Conservation (phyloP, 2,113 vertebrate species). For the Lophotis ruficrista region DNA sequence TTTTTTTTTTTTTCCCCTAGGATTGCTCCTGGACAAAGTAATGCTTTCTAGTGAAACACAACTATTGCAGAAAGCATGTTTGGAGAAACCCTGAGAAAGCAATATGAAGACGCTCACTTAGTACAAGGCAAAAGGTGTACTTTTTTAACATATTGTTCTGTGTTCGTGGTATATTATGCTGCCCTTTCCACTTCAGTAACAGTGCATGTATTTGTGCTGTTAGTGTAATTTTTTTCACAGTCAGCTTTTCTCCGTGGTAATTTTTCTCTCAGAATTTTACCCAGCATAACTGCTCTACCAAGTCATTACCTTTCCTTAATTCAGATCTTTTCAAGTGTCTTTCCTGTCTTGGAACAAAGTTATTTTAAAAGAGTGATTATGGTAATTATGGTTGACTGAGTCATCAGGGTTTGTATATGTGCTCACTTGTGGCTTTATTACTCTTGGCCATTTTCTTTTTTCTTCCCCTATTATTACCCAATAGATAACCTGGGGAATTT, state of each 20-base stretch:
- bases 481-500: neutral
- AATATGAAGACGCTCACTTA: neutral
- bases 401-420: neutral
- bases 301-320: neutral
- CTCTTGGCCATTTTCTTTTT: neutral
- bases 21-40: neutral
- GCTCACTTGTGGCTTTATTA: neutral
- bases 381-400: neutral
- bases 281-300: neutral
- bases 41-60: neutral
- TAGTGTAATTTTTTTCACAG: neutral
- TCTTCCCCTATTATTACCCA: neutral
- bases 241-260: neutral
- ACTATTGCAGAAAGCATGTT: neutral
- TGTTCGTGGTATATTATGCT: neutral
- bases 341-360: neutral
- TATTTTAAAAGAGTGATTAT: neutral
- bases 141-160: neutral
- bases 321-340: neutral
- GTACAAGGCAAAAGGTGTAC: neutral
- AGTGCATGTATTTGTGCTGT: neutral
- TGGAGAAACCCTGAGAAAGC: neutral
- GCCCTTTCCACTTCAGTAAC: neutral
- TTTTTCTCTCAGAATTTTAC: neutral
- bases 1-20: rapidly evolving